Conservation (phyloP, 1,140 invertebrate genomes). For the Drosophila parvula region DNA sequence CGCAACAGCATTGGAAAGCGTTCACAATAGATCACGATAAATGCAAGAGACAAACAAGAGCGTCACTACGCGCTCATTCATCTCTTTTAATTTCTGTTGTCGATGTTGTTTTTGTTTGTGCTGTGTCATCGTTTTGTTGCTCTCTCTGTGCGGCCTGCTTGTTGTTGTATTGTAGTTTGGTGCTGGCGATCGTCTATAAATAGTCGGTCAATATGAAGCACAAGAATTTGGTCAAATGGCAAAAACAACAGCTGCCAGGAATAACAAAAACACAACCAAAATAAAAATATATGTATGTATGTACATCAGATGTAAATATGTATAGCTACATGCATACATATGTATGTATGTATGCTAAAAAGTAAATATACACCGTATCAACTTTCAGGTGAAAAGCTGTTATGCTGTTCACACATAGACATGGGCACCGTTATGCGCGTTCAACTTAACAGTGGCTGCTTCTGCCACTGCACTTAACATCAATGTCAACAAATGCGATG, state of each 20-base stretch:
- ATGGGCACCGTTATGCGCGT: slow-evolving; percentile 53
- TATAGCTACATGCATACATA: neutral
- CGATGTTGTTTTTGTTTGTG: slow-evolving; percentile 41
- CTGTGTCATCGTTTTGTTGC: slow-evolving; percentile 64
- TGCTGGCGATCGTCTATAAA: slow-evolving; percentile 65
- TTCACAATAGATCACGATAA: slow-evolving; percentile 9
- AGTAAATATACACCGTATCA: slow-evolving; percentile 20
- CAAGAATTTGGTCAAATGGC: slow-evolving; percentile 69
- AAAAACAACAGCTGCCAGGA: slow-evolving; percentile 42
- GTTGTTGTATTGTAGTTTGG: slow-evolving; percentile 23
- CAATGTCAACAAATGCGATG: slow-evolving; percentile 58
- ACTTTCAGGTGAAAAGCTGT: slow-evolving; percentile 24
- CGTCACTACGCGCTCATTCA: slow-evolving; percentile 9
- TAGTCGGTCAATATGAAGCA: slow-evolving; percentile 61
- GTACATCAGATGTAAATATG: neutral
- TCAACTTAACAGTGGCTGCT: slow-evolving; percentile 32
- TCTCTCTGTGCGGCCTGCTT: slow-evolving; percentile 21
- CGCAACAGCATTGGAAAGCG: slow-evolving; percentile 13
- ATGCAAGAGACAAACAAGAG: slow-evolving; percentile 20
- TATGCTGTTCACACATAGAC: slow-evolving; percentile 39
- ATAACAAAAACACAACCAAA: slow-evolving; percentile 35
- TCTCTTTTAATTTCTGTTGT: slow-evolving; percentile 28
- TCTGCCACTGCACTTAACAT: slow-evolving; percentile 36
- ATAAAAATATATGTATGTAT: slow-evolving; percentile 33
- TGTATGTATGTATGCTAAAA: slow-evolving; percentile 9